phyloP scores from a whole-genome alignment of 1,140 invertebrate genomes.

The Ganaspis sp. region DNA sequence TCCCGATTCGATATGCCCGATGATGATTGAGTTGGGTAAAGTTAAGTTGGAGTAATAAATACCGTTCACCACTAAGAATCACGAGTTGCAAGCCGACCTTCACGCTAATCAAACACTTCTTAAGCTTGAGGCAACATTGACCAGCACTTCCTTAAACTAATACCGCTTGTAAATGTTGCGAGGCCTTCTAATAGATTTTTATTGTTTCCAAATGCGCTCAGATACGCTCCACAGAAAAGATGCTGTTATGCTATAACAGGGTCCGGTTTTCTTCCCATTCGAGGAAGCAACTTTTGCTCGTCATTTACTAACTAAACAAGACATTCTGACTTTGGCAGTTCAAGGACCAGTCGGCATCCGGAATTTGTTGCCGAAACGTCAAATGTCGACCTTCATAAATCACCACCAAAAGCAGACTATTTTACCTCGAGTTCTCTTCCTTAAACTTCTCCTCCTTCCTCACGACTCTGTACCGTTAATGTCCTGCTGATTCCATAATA shows the following conservation, averaged over 20 bases:
- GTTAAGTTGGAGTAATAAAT: conserved; percentile 15
- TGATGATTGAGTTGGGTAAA: conserved; percentile 29
- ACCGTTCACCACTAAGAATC: conserved; percentile 1
- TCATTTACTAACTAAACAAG: conserved; percentile 22
- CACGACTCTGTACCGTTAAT: conserved; percentile 2
- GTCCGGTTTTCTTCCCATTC: not conserved
- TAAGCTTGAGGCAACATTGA: not conserved
- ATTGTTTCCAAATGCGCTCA: conserved; percentile 12
- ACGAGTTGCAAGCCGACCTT: conserved; percentile 28
- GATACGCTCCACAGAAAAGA: not conserved
- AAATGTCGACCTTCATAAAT: not conserved
- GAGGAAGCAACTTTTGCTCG: not conserved
- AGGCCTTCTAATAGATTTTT: conserved; percentile 24
- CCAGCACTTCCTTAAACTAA: conserved; percentile 27
- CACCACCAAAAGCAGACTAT: not conserved
- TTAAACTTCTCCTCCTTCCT: no score
- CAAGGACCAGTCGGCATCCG: conserved; percentile 7
- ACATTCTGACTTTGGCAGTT: not conserved
- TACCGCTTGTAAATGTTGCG: conserved; percentile 23
- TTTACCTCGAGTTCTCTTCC: conserved; percentile 1
- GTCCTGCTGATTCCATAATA: conserved; percentile 30
- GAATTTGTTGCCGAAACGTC: conserved; percentile 2
- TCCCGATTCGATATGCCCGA: conserved; percentile 25
- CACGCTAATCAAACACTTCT: conserved; percentile 28
- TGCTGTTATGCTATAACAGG: not conserved